Evolutionary conservation across 2,113 vertebrate species (phyloP), one percentile per base, ranked within the genome.

Genomic region (Mormyrus lacerda): DNA sequence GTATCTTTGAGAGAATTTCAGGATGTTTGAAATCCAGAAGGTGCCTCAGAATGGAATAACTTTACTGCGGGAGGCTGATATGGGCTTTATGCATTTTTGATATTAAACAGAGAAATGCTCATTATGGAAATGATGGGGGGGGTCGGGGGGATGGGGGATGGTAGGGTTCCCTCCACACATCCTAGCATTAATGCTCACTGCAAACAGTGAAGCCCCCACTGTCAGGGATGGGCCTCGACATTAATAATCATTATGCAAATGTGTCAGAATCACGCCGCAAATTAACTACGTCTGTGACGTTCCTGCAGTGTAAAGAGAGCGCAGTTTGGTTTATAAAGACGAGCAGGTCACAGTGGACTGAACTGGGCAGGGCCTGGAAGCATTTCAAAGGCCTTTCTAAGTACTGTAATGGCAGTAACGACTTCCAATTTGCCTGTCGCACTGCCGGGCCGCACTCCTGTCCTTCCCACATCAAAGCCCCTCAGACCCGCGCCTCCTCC

Each of bases 381-480:
- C 69, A 11, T 88, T 88, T 88, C 42, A 88, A 88, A 88, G 45
- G 48, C 7, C 51, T 82, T 27, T 55, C 13, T 69, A 89, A 89
- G 82, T 65, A 61, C 89, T 65, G 45, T 85, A 86, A 89, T 85
- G 89, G 58, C 51, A 89, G 84, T 87, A 90, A 87, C 73, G 47
- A 76, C 61, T 87, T 82, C 85, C 65, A 79, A 90, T 90, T 90
- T 50, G 69, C 85, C 50, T 21, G 39, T 90, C 44, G 69, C 88
- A 9, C 89, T 82, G 44, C 86, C 45, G 85, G 24, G 61, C n/a
- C 84, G 45, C 58, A 58, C 61, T 73, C 89, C 55, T 51, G 84
- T 44, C 84, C 65, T 51, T 50, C 82, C 83, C 89, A 89, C 89
- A 87, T 87, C 61, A 87, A 87, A 65, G 61, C 53, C 58, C 58